These are phyloP conservation scores for Gila orcuttii DNA, from an alignment of 2,113 vertebrate species.

Conservation along the genomic window DNA sequence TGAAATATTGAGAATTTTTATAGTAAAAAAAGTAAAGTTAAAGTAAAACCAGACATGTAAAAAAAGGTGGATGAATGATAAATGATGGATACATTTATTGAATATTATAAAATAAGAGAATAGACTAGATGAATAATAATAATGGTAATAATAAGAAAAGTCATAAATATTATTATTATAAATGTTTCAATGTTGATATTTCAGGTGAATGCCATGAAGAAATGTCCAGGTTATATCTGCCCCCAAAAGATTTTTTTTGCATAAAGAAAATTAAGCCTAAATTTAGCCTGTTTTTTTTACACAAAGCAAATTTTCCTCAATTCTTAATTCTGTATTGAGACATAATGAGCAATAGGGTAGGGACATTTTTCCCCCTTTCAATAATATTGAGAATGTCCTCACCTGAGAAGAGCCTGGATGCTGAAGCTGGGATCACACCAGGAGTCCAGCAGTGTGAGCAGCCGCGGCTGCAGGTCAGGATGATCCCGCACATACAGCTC, in stretches of 20 bases:
- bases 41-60: neutral
- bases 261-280: neutral
- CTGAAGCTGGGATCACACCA: conserved; percentile 83
- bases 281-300: too few species aligned
- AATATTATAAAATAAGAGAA: neutral
- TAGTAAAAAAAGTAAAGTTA: too few species aligned
- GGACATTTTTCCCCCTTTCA: neutral
- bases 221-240: neutral
- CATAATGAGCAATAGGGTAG: neutral
- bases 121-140: neutral
- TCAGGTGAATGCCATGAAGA: too few species aligned
- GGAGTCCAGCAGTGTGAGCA: conserved; percentile 80
- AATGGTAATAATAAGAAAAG: neutral
- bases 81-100: neutral
- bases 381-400: neutral
- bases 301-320: too few species aligned
- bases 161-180: neutral
- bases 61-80: neutral
- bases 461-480: conserved; percentile 74
- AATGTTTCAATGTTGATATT: neutral
- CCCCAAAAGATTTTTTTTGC: neutral
- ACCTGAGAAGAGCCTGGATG: conserved; percentile 67
- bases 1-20: too few species aligned
- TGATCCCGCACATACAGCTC: conserved; percentile 76
- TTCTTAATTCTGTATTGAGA: neutral